Evolutionary conservation across 2,113 vertebrate genomes (phyloP).

Genomic region (Stigmatopora argus): DNA sequence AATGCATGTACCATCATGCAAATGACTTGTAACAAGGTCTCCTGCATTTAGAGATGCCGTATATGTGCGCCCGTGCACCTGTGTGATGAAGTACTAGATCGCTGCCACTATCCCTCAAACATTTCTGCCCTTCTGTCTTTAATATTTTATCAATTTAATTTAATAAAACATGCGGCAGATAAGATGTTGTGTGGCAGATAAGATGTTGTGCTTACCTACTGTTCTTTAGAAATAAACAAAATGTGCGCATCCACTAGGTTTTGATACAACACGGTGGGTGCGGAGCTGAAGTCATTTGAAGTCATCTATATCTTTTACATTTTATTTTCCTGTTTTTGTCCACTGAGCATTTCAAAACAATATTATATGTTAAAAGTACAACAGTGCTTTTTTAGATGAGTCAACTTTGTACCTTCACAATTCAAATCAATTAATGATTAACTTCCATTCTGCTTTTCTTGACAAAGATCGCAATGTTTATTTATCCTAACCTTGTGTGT

Average conservation of each 20-base stretch:
- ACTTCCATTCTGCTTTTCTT: too few species aligned
- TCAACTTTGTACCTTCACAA: too few species aligned
- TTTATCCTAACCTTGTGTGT: too few species aligned
- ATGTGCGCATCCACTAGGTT: neutral
- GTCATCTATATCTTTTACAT: neutral
- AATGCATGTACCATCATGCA: constrained; percentile 38
- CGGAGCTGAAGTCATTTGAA: neutral
- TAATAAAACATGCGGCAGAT: constrained; percentile 17
- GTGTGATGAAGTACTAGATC: constrained; percentile 15
- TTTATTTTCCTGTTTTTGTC: neutral
- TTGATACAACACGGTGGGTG: neutral
- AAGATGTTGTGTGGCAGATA: constrained; percentile 27
- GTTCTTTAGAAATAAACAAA: constrained; percentile 14
- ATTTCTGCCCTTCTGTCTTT: constrained; percentile 23
- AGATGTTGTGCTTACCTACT: constrained; percentile 29
- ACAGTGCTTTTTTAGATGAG: too few species aligned
- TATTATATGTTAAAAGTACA: neutral
- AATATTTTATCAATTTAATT: neutral
- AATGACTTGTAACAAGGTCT: constrained; percentile 44
- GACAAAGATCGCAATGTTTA: too few species aligned
- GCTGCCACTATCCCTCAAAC: constrained; percentile 17
- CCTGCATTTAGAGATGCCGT: constrained; percentile 15
- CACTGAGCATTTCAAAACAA: neutral
- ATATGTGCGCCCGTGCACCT: neutral
- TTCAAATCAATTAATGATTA: too few species aligned